Evolutionary conservation across 1,140 invertebrate species (phyloP).

Genomic region (Leptopilina clavipes): DNA sequence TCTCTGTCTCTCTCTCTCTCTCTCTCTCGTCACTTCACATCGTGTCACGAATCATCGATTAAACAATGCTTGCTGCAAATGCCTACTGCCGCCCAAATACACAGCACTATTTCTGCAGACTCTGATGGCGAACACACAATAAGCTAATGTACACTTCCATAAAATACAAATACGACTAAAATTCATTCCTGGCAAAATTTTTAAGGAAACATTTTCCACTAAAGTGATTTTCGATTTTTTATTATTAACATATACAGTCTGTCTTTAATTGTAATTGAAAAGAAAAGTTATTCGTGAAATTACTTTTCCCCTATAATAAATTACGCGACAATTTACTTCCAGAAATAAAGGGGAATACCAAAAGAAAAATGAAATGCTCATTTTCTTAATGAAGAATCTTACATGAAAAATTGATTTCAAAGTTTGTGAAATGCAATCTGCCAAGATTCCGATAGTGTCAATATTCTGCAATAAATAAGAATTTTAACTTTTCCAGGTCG

Average conservation of each 20-base stretch:
- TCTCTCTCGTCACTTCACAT: slow-evolving; percentile 41
- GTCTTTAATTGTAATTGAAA: too few species aligned
- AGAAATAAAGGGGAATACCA: too few species aligned
- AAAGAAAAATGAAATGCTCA: too few species aligned
- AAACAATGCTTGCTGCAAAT: slow-evolving; percentile 8
- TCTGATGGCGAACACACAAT: background rate
- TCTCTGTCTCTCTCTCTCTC: slow-evolving; percentile 24
- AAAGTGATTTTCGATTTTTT: too few species aligned
- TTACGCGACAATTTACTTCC: too few species aligned
- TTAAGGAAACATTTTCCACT: too few species aligned
- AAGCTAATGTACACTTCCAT: background rate
- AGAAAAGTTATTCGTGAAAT: too few species aligned
- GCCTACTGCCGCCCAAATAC: background rate
- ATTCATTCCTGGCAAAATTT: background rate
- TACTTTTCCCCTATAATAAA: too few species aligned
- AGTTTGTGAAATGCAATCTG: background rate
- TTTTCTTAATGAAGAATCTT: too few species aligned
- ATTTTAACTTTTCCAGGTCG: slow-evolving; percentile 24
- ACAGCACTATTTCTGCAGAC: slow-evolving; percentile 10
- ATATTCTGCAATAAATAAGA: slow-evolving; percentile 32
- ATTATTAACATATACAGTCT: too few species aligned
- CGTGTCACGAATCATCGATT: slow-evolving; percentile 32
- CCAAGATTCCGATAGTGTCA: slow-evolving; percentile 9
- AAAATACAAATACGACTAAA: background rate
- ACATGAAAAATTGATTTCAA: background rate